phyloP scores from a whole-genome alignment of 2,888 invertebrate species.

The Saturnia japonica region DNA sequence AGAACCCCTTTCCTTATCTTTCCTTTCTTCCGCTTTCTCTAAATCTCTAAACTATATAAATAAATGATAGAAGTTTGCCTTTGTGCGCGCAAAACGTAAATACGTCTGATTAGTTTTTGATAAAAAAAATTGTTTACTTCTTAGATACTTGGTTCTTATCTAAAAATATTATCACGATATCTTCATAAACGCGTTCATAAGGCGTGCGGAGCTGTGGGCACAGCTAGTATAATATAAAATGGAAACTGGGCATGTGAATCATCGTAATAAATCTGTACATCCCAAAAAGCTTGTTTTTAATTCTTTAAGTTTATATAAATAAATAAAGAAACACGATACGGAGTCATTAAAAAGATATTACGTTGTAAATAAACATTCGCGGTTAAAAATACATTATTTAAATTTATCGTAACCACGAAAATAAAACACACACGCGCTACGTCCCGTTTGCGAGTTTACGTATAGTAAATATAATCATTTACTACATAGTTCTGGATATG shows the following conservation, averaged over 20 bases:
- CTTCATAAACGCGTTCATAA: no score
- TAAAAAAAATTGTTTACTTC: no score
- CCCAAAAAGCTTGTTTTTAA: not conserved
- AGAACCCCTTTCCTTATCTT: no score
- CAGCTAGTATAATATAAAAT: not conserved
- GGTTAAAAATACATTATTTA: conserved; percentile 4
- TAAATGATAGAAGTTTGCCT: no score
- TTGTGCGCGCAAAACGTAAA: no score
- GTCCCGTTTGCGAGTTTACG: conserved; percentile 4
- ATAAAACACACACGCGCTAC: conserved; percentile 1
- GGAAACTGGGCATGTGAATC: not conserved
- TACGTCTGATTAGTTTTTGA: no score
- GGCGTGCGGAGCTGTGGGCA: no score
- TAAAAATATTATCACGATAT: no score
- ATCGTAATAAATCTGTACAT: not conserved
- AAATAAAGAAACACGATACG: not conserved
- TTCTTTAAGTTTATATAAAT: not conserved
- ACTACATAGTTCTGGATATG: not conserved
- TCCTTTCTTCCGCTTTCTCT: no score
- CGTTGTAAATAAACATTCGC: not conserved
- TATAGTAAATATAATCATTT: conserved; percentile 8
- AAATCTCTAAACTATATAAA: no score
- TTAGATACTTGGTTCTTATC: no score
- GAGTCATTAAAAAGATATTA: not conserved
- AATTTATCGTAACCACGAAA: conserved; percentile 8